These are phyloP conservation scores for Chloroclysta siterata DNA, from an alignment of 2,888 invertebrate species.

Conservation along the genomic window DNA sequence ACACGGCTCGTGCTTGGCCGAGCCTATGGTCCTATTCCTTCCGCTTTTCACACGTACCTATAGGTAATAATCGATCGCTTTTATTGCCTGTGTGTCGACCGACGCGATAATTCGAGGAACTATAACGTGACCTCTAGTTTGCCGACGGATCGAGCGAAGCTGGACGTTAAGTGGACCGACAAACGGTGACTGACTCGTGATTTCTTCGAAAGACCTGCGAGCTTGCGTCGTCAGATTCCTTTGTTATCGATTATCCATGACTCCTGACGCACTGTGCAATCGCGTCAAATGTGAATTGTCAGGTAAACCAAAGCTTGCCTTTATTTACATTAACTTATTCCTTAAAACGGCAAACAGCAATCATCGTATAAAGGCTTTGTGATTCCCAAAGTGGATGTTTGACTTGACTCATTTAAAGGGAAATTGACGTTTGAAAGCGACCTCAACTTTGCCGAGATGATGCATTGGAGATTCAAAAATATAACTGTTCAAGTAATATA, in stretches of 20 bases:
- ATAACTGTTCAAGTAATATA: background rate
- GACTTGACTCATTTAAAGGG: constrained; percentile 71
- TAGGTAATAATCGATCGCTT: constrained; percentile 84
- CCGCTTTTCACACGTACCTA: constrained; percentile 81
- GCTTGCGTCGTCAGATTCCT: constrained; percentile 39
- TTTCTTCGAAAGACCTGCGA: constrained; percentile 54
- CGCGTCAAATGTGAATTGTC: constrained; percentile 63
- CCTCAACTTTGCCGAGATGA: constrained; percentile 38
- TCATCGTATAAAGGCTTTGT: constrained; percentile 77
- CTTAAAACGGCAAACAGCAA: constrained; percentile 71
- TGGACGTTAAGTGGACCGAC: constrained; percentile 69
- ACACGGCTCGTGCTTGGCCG: constrained; percentile 68
- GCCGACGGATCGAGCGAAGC: constrained; percentile 60
- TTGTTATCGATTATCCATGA: constrained; percentile 51
- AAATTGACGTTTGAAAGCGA: constrained; percentile 61
- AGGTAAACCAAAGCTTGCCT: constrained; percentile 63
- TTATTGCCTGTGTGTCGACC: constrained; percentile 79
- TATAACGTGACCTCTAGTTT: constrained; percentile 68
- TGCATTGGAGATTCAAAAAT: constrained; percentile 19
- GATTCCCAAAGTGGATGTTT: constrained; percentile 62
- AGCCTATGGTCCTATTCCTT: constrained; percentile 68
- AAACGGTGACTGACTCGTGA: constrained; percentile 62
- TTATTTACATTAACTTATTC: constrained; percentile 72
- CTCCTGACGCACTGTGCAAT: constrained; percentile 49
- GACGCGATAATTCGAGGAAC: constrained; percentile 77